These are phyloP conservation scores for Clarias platycephalus DNA, from an alignment of 2,797 vertebrate genomes.

Conservation along the genomic window DNA sequence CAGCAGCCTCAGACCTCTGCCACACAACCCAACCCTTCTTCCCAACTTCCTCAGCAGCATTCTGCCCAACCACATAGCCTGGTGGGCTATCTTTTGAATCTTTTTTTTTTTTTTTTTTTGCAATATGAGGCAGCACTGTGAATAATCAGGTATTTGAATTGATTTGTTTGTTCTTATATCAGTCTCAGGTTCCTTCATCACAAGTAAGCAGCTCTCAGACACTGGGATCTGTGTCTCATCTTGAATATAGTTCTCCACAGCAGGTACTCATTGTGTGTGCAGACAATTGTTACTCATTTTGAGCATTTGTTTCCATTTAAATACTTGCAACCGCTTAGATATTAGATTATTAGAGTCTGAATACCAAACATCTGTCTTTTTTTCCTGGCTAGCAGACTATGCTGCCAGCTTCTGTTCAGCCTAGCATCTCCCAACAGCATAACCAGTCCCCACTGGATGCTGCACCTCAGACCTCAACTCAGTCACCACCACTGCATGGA, in stretches of 20 bases:
- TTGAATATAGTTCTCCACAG: constrained; percentile 66
- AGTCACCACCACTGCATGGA: constrained; percentile 68
- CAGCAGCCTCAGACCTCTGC: constrained; percentile 75
- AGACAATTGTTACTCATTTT: neutral
- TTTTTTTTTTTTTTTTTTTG: neutral
- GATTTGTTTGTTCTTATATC: neutral
- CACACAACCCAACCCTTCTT: constrained; percentile 68
- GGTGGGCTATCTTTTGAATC: constrained; percentile 73
- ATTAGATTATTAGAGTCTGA: neutral
- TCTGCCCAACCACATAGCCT: constrained; percentile 66
- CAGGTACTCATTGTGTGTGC: constrained; percentile 73
- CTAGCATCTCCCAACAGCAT: constrained; percentile 56
- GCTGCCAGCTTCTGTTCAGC: constrained; percentile 63
- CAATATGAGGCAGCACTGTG: neutral
- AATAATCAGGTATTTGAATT: neutral
- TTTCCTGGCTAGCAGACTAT: constrained; percentile 58
- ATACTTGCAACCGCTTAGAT: neutral
- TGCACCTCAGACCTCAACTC: constrained; percentile 55
- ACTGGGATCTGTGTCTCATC: constrained; percentile 63
- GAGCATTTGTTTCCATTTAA: neutral
- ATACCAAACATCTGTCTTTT: neutral
- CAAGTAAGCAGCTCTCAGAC: constrained; percentile 37
- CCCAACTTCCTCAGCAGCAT: constrained; percentile 60
- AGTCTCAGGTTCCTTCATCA: constrained; percentile 30
- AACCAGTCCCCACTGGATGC: constrained; percentile 61